Conservation (phyloP, 2,797 vertebrate genomes). For the Botia kubotai region DNA sequence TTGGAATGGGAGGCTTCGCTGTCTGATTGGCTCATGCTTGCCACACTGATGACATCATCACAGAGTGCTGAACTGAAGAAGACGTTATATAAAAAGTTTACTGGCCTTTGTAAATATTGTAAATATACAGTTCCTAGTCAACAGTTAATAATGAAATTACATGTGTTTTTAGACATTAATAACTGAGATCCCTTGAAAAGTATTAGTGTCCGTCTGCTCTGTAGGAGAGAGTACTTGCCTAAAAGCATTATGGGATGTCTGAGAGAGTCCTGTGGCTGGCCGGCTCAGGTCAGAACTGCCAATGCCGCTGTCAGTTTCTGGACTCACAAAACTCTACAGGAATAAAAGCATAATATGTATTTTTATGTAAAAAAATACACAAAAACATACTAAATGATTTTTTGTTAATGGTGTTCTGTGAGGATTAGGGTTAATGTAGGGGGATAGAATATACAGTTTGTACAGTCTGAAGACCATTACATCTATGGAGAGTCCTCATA, state of each 20-base stretch:
- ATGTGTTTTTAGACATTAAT: background rate
- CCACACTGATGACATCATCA: conserved; percentile 37
- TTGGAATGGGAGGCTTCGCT: conserved; percentile 73
- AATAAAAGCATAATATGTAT: background rate
- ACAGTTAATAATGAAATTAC: too few relatives aligned
- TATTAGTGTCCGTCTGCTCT: background rate
- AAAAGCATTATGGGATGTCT: conserved; percentile 60
- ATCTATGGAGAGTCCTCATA: too few relatives aligned
- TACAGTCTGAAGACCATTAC: too few relatives aligned
- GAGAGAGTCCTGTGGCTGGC: conserved; percentile 57
- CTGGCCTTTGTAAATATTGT: too few relatives aligned
- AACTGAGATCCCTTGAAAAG: too few relatives aligned
- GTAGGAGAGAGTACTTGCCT: conserved; percentile 62
- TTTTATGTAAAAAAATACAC: too few relatives aligned
- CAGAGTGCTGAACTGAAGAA: conserved; percentile 43
- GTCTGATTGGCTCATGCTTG: conserved; percentile 64
- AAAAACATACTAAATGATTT: background rate
- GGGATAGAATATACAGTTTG: too few relatives aligned
- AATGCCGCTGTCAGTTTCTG: conserved; percentile 71
- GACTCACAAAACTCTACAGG: conserved; percentile 70
- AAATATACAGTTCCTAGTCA: too few relatives aligned
- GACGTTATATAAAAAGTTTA: background rate
- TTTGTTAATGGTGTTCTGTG: background rate
- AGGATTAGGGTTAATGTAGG: too few relatives aligned
- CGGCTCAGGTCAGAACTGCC: conserved; percentile 70